Evolutionary conservation across 2,888 invertebrate species (phyloP).

Genomic region (Reticulitermes lucifugus): DNA sequence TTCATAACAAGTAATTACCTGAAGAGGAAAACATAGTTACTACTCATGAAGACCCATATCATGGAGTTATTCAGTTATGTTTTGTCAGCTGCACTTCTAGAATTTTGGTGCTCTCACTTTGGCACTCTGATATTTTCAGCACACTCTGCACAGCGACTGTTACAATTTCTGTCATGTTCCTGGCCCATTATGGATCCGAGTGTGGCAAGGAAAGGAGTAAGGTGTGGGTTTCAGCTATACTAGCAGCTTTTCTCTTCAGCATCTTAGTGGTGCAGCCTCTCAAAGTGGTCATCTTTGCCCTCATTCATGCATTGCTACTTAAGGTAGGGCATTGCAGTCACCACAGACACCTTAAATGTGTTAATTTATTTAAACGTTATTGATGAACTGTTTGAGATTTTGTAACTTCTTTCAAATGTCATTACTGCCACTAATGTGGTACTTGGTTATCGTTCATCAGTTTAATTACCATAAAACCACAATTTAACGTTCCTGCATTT

Average conservation of each 20-base stretch:
- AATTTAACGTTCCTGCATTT: too few species aligned
- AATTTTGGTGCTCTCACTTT: too few species aligned
- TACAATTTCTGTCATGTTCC: too few species aligned
- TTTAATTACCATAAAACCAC: too few species aligned
- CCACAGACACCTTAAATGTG: background rate
- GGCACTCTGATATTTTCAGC: background rate
- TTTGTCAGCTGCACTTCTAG: too few species aligned
- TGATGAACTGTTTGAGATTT: background rate
- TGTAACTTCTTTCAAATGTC: too few species aligned
- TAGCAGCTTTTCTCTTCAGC: slow-evolving; percentile 16
- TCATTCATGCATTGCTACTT: background rate
- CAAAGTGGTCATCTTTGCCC: slow-evolving; percentile 36
- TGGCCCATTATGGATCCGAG: background rate
- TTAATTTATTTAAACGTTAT: background rate
- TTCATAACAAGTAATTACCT: too few species aligned
- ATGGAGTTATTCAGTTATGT: too few species aligned
- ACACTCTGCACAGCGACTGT: background rate
- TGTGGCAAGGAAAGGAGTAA: background rate
- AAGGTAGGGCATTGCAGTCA: background rate
- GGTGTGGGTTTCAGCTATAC: background rate
- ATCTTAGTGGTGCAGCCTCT: slow-evolving; percentile 37
- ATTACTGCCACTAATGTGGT: too few species aligned
- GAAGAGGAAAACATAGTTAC: too few species aligned
- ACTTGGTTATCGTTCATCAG: too few species aligned
- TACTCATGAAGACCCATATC: too few species aligned